Base-by-base conservation (phyloP, 2,888 invertebrate species). In the Oasisia sp. region DNA sequence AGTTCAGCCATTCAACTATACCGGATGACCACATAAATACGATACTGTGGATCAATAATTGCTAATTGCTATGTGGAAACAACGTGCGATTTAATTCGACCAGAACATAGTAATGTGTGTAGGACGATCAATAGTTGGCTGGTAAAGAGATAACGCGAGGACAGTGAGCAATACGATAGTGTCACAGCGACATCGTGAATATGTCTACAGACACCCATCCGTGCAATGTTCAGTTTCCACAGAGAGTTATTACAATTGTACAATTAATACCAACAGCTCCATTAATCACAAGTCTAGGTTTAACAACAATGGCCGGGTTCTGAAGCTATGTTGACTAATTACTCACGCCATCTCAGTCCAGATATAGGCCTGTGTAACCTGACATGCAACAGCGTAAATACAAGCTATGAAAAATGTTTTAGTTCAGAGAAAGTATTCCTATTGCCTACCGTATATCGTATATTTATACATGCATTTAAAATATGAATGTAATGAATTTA, bases 31-130 rank as follows among this genome's bases (percentile, higher is more conserved):
- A 74, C 74, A 74, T 74, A 74, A 74, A 74, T 74, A 19, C 74
- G 74, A 19, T 74, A 7, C 19, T n/a, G 19, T 14, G 27, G 74
- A 74, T 74, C 74, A 74, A 74, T 74, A 74, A 74, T n/a, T 74
- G 74, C 74, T 74, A 74, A 74, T 74, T 74, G 74, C 74, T 74
- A 74, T 74, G 74, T 74, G 74, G 74, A 74, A 74, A 74, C 74
- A 74, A 74, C 74, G 74, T 74, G n/a, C 19, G 74, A n/a, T 74
- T 74, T 74, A 74, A 74, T 74, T 74, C 74, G 74, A 74, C 74
- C 27, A n/a, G n/a, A 74, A 74, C 27, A 74, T 74, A 19, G n/a
- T 19, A 74, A 74, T 74, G 74, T 19, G 74, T 74, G 74, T n/a
- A 74, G 19, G 19, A 5, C 74, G 74, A 74, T 74, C 74, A 74